phyloP scores from a whole-genome alignment of 1,140 invertebrate species.

The Chrysoperla carnea region DNA sequence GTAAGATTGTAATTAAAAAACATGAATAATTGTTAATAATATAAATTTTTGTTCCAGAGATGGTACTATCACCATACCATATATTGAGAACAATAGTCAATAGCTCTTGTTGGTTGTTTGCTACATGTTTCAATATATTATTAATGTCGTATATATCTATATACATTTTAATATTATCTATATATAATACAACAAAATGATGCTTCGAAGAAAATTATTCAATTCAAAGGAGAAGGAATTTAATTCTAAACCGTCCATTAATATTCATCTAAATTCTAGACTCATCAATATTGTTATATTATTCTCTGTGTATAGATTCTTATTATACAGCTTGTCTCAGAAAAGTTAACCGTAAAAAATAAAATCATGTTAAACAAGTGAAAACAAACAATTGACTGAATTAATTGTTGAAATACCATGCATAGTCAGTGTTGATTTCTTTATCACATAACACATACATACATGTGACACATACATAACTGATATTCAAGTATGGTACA shows the following conservation, averaged over 20 bases:
- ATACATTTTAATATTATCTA: neutral
- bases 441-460: no score
- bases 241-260: constrained; percentile 17
- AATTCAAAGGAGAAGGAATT: constrained; percentile 10
- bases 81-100: no score
- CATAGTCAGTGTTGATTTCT: no score
- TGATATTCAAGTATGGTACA: no score
- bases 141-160: neutral
- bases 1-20: no score
- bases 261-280: constrained; percentile 14
- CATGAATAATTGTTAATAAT: neutral
- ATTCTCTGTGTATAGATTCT: no score
- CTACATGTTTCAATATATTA: neutral
- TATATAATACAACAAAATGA: neutral
- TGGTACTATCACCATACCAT: no score
- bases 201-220: neutral
- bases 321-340: constrained; percentile 5
- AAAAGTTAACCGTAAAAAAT: constrained; percentile 1
- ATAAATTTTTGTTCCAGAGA: neutral
- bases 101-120: no score
- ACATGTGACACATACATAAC: no score
- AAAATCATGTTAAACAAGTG: neutral
- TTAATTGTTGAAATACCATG: no score
- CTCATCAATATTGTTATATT: constrained; percentile 17
- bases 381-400: no score